Evolutionary conservation across 2,888 invertebrate species (phyloP), one percentile per base, ranked within the genome.

Genomic region (Nomada fabriciana): DNA sequence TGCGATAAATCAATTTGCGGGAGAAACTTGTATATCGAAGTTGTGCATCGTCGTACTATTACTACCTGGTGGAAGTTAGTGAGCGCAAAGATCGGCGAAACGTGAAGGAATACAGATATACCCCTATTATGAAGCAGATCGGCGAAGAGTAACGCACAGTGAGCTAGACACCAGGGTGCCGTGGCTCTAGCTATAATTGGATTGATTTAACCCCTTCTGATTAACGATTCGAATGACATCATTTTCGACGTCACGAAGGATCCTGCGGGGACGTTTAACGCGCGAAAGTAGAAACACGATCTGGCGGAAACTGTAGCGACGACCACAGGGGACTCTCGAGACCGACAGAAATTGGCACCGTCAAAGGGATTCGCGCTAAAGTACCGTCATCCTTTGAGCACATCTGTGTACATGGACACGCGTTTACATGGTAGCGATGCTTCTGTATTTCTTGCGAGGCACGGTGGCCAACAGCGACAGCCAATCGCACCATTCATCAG

Each of bases 351-450:
- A 73, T 64, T 57, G 59, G 52, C 29, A 23, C 47, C 43, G 25
- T 52, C 60, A 60, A 76, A 59, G 70, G 53, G 25, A 61, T 36
- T 67, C 52, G 47, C 47, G 47, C 5, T 20, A 25, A 25, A 67
- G 36, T n/a, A 20, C 0, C n/a, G 15, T 0, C 43, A 36, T 23
- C 47, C 53, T 73, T 72, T n/a, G 20, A 18, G 36, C 36, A 52
- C 5, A 36, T 15, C 23, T 42, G 47, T 23, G 43, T 23, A 5
- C 25, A 7, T 0, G 47, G 10, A 20, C 7, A 23, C 53, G 15
- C 36, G 36, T 36, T 36, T 36, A 36, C 36, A 7, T 36, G 36
- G 36, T 36, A 5, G 36, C 36, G 36, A 36, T 7, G 36, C 36
- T 7, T 36, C 36, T n/a, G 15, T 11, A 57, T 20, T n/a, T 25